Conservation (phyloP, 2,797 vertebrate species). For the Chanos chanos region DNA sequence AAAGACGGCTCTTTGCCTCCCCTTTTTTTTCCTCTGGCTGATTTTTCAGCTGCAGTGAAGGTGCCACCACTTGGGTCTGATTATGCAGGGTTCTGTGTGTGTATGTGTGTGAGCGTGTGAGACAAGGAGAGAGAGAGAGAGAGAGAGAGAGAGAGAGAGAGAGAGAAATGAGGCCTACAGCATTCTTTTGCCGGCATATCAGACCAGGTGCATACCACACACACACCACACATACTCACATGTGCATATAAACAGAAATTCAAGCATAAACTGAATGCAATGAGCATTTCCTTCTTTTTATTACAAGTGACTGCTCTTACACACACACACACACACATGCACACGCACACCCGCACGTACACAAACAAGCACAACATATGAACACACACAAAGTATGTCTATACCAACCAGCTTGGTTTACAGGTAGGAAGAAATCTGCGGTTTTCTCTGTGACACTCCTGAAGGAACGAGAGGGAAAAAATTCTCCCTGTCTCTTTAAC, state of each 20-base stretch:
- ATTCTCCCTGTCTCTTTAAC: constrained; percentile 57
- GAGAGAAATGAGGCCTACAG: constrained; percentile 49
- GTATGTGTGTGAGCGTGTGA: constrained; percentile 17
- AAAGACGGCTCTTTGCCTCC: constrained; percentile 50
- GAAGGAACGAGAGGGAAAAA: constrained; percentile 28
- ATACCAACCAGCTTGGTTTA: constrained; percentile 1
- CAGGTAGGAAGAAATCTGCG: constrained; percentile 28
- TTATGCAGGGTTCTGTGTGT: no score
- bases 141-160: constrained; percentile 25
- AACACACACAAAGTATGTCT: constrained; percentile 1
- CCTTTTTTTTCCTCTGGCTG: no score
- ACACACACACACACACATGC: not conserved
- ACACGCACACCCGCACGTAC: not conserved
- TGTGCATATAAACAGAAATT: constrained; percentile 29
- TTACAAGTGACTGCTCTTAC: no score
- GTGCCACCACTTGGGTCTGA: no score
- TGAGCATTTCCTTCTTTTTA: no score
- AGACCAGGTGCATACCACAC: constrained; percentile 69
- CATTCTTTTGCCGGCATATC: constrained; percentile 72
- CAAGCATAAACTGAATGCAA: constrained; percentile 13
- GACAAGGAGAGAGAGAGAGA: constrained; percentile 27
- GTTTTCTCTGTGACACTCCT: constrained; percentile 31
- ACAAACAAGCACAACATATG: not conserved
- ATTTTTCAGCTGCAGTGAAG: no score
- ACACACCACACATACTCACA: constrained; percentile 17